phyloP scores from a whole-genome alignment of 2,888 invertebrate genomes.

The Tromatobia lineatoria region DNA sequence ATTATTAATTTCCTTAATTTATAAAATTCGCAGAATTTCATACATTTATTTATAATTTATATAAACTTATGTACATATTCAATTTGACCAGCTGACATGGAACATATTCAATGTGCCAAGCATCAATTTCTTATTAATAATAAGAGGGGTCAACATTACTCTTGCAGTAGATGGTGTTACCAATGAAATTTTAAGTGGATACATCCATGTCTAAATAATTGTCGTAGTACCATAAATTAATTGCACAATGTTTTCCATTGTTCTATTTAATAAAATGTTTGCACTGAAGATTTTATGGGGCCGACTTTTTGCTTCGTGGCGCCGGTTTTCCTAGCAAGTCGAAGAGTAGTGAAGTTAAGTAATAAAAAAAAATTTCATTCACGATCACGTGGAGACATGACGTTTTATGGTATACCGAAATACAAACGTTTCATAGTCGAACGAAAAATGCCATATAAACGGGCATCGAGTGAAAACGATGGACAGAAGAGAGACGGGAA shows the following conservation, averaged over 20 bases:
- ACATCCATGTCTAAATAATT: neutral
- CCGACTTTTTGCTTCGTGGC: neutral
- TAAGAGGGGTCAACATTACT: neutral
- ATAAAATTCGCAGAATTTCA: no score
- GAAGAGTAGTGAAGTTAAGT: neutral
- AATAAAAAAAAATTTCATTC: constrained; percentile 32
- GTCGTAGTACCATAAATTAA: no score
- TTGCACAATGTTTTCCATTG: neutral
- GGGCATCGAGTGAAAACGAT: constrained; percentile 37
- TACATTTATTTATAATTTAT: no score
- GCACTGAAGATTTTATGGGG: neutral
- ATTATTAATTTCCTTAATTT: no score
- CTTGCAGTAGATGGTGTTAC: neutral
- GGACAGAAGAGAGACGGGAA: constrained; percentile 31
- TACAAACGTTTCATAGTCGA: constrained; percentile 49
- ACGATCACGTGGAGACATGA: neutral
- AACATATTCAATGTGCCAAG: neutral
- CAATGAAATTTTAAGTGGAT: neutral
- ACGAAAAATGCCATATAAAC: constrained; percentile 49
- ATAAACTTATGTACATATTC: no score
- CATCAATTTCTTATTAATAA: neutral
- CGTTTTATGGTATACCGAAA: constrained; percentile 45
- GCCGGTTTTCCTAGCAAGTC: neutral
- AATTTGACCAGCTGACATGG: neutral
- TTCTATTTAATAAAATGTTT: neutral